Evolutionary conservation across 2,797 vertebrate genomes (phyloP).

Genomic region (Caiman crocodilus): DNA sequence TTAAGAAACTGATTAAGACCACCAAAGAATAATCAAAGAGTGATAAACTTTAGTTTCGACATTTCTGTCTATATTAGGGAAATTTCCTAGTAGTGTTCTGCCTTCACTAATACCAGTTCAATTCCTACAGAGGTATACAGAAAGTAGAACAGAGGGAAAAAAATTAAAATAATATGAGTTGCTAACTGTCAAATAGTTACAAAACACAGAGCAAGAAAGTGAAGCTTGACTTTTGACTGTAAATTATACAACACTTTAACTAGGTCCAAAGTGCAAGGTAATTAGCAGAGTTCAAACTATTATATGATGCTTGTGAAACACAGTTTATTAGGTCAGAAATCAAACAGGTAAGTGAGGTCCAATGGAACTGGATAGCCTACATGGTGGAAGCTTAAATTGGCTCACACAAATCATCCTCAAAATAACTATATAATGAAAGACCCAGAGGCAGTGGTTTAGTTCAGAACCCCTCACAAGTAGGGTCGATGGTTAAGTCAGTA

Average conservation of each 20-base stretch:
- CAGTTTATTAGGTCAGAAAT: constrained; percentile 28
- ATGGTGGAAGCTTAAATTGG: background rate
- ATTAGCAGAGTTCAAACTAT: background rate
- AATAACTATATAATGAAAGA: background rate
- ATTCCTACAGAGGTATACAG: background rate
- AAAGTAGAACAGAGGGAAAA: background rate
- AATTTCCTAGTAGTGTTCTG: background rate
- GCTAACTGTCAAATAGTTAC: background rate
- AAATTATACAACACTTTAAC: constrained; percentile 37
- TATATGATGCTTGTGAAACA: constrained; percentile 14
- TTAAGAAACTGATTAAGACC: background rate
- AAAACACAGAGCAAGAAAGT: constrained; percentile 16
- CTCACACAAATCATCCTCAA: background rate
- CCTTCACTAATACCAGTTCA: background rate
- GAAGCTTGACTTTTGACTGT: constrained; percentile 12
- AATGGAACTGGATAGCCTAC: background rate
- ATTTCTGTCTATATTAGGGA: background rate
- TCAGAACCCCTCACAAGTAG: background rate
- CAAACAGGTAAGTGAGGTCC: constrained; percentile 26
- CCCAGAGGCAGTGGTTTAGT: background rate
- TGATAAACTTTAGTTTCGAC: background rate
- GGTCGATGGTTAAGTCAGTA: background rate
- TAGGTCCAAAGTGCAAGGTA: constrained; percentile 54
- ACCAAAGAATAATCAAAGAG: background rate
- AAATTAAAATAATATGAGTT: background rate